These are phyloP conservation scores for Heliothis subflexa DNA, from an alignment of 1,140 invertebrate genomes.

Conservation along the genomic window DNA sequence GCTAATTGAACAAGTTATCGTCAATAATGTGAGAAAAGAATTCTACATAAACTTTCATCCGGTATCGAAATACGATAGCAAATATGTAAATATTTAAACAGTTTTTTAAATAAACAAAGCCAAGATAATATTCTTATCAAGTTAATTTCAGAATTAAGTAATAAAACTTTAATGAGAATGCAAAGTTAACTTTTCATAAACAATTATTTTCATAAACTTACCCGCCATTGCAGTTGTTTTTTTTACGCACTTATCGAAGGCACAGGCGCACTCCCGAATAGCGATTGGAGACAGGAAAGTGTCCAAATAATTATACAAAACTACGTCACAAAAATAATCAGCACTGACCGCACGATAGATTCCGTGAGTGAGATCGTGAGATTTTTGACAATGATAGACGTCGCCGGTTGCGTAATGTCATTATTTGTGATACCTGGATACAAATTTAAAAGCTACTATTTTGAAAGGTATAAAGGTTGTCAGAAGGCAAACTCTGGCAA, in stretches of 20 bases:
- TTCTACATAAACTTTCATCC: background rate
- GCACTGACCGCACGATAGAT: constrained; percentile 33
- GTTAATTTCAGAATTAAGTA: background rate
- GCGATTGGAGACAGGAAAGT: background rate
- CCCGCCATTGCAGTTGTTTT: constrained; percentile 38
- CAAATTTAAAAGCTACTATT: background rate
- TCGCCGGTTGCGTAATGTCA: constrained; percentile 24
- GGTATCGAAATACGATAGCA: background rate
- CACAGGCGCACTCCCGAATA: constrained; percentile 33
- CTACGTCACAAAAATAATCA: constrained; percentile 49
- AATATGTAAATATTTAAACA: background rate
- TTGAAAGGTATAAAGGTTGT: too few species aligned
- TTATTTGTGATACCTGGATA: background rate
- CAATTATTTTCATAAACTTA: constrained; percentile 13
- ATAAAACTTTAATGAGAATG: background rate
- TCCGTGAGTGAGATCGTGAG: background rate
- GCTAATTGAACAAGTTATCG: background rate
- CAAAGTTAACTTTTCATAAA: background rate
- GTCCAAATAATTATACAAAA: constrained; percentile 5
- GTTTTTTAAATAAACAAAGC: constrained; percentile 6
- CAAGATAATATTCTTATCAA: background rate
- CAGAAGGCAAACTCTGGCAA: too few species aligned
- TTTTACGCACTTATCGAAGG: constrained; percentile 14
- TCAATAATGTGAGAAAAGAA: background rate
- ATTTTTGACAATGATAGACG: constrained; percentile 7